Base-by-base conservation (phyloP, 2,888 invertebrate genomes). In the Pterobdella sp. region DNA sequence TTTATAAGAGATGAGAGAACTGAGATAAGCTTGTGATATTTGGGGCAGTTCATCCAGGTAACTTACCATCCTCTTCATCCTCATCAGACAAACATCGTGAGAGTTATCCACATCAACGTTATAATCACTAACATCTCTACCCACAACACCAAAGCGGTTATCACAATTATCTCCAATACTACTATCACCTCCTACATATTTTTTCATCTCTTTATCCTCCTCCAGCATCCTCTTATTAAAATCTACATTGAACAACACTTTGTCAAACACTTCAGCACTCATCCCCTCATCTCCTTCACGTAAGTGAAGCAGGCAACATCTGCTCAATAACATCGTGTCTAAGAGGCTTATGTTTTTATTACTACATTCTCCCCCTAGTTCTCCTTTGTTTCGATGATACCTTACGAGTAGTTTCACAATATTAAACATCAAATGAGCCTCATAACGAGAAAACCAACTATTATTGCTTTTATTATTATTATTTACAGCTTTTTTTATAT, bases 241-340 rank as follows among this genome's bases (percentile, higher is more conserved):
- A 22, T 56, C 60, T n/a, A 26, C n/a, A 56, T 56, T 56, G 60
- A 56, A 56, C 60, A 56, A 56, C 3, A 56, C n/a, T 26, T n/a
- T 26, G 4, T 56, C 60, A 22, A 56, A 26, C 60, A 56, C 10
- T n/a, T 26, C 60, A 22, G 26, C 60, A 22, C 4, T 26, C 60
- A 4, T 56, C 60, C 14, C 60, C n/a, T 56, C 60, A 56, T 56
- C 60, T 26, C 60, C 60, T 26, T 4, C 3, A 22, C 7, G 60
- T 4, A 56, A 56, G n/a, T 56, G 60, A 26, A 26, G 18, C 60
- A 56, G 60, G 26, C 4, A 22, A 7, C n/a, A 26, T 3, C 26
- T 22, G n/a, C 60, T 3, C 26, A 56, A 56, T 7, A n/a, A n/a
- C n/a, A n/a, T n/a, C n/a, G n/a, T n/a, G 60, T 56, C 60, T 26